These are phyloP conservation scores for Alcedo quadribrachys DNA, from an alignment of 2,797 vertebrate species.

Conservation along the genomic window DNA sequence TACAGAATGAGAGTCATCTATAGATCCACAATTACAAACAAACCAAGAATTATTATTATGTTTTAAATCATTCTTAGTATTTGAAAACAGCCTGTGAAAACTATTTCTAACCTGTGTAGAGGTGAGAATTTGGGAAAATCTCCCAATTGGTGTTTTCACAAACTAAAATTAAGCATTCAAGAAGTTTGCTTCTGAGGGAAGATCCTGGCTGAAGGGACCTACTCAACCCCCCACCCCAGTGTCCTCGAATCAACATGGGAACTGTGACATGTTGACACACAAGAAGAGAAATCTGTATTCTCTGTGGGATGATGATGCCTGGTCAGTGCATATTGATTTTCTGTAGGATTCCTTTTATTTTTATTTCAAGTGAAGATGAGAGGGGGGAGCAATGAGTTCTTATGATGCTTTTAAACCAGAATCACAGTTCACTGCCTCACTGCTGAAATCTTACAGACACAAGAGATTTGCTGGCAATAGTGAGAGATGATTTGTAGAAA, in stretches of 20 bases:
- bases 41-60: not conserved
- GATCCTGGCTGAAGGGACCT: not conserved
- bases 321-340: not conserved
- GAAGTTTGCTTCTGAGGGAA: not conserved
- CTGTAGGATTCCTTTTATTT: not conserved
- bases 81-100: not conserved
- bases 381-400: not conserved
- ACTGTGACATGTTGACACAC: not conserved
- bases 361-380: not conserved
- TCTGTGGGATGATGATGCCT: not conserved
- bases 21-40: not conserved
- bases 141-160: not conserved
- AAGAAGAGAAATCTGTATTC: not conserved
- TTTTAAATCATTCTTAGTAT: not conserved
- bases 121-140: not conserved
- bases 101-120: not conserved
- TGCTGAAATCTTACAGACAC: not conserved
- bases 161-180: not conserved
- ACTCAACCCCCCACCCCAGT: not conserved
- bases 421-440: not conserved
- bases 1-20: not conserved
- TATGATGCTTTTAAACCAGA: not conserved
- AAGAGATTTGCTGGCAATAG: not conserved
- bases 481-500: not conserved
- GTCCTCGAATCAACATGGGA: not conserved